Base-by-base conservation (phyloP, 1,140 invertebrate genomes). In the Laupala kohalensis region DNA sequence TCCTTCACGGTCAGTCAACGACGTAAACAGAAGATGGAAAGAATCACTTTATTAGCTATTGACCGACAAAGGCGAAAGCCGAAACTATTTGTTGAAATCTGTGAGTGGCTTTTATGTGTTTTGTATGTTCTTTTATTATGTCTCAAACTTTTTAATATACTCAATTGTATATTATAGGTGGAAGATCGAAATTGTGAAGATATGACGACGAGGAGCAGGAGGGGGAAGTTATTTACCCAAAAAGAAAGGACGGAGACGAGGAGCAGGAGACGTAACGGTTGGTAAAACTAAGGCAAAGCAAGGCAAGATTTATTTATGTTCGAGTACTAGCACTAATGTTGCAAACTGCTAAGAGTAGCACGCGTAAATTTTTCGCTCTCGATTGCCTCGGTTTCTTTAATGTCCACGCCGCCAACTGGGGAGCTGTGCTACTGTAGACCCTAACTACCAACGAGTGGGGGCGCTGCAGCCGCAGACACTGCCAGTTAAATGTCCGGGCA, bases 251-350 rank as follows among this genome's bases (percentile, higher is more conserved):
- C 6, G 13, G 9, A 19, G 23, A 12, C 3, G 29, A 13, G 24
- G 6, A 67, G 1, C 25, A 13, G 28, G 9, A n/a, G 66, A 13
- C 25, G 28, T n/a, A 68, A n/a, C 15, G 27, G 19, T 0, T 25
- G 23, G 23, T 12, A 68, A 28, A 28, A 68, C 28, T 68, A 28
- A 19, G 67, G 29, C 28, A 28, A 28, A 68, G 13, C 29, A 28
- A 19, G 67, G 29, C 28, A 68, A 68, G 67, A 68, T 68, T 68
- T 68, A 68, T 68, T 68, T 68, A n/a, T 68, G 27, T 30, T 19
- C 6, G 6, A 68, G 67, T 15, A 27, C 3, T 37, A 67, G 66
- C 66, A 19, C 28, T n/a, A 26, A 15, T 15, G 6, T 26, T 67
- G 67, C 67, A 68, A 68, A 29, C 26, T 26, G 67, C 26, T n/a